Base-by-base conservation (phyloP, 1,140 invertebrate species). In the Drosophila sturtevanti region DNA sequence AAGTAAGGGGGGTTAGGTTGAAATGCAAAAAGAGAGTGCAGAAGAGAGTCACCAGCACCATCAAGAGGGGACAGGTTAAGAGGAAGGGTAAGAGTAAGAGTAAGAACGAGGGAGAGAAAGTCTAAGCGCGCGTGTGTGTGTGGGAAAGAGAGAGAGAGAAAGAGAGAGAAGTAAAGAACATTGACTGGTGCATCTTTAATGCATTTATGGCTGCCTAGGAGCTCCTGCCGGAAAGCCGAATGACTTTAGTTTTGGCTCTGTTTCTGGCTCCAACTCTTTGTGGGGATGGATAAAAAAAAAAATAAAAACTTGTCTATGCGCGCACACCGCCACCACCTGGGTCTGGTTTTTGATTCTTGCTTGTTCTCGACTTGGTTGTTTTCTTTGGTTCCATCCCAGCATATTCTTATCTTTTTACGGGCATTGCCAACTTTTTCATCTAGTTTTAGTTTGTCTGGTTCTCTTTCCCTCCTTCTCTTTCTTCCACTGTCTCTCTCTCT, bases 271-370 rank as follows among this genome's bases (percentile, higher is more conserved):
- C 6, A 31, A 6, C 27, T 31, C 27, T 31, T 6, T 31, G 27
- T 31, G 27, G 7, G 27, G 41, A 38, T 38, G 41, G 41, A 48
- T 48, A 3, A 11, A 48, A 44, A 62, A 37, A 55, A 24, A 66
- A 74, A n/a, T n/a, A 66, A 55, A 85, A 87, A 87, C 82, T 86
- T 76, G 82, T 86, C 82, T 89, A 86, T 81, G 71, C 61, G 41
- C 52, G 27, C 16, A 22, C 31, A 31, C 44, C 38, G 6, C 18
- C 67, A 54, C 37, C 31, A 58, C 75, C 72, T 51, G 44, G n/a
- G 21, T 31, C 21, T 44, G 73, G 38, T 68, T 64, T 69, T 68
- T 81, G 41, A 35, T 60, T 70, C 31, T 41, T 11, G 14, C 59
- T 59, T 76, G 59, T 55, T 37, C 21, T 52, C 37, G 48, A 44